Evolutionary conservation across 2,888 invertebrate species (phyloP), one percentile per base, ranked within the genome.

Genomic region (Eledona agricola): DNA sequence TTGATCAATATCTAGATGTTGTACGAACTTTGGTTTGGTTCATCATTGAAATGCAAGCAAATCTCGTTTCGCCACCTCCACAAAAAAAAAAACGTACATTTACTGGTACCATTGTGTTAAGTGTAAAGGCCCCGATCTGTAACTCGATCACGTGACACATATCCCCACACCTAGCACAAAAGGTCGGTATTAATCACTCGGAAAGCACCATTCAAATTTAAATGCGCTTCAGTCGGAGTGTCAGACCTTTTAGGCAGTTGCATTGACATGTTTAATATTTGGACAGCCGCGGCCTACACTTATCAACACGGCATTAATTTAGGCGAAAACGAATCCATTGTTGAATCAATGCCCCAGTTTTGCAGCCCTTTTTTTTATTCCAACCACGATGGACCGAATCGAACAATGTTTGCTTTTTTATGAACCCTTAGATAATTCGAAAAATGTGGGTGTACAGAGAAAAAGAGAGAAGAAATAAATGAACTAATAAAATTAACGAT

Each of bases 191-290:
- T 51, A 50, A 50, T 50, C 50, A 50, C 50, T 20, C 17, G 6
- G 10, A 37, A 38, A 49, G 31, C 20, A 38, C 38, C 38, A 49
- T 49, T 49, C 49, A 40, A 3, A 43, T 66, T 65, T 54, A 65
- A 64, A 64, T 65, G 59, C 55, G 57, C 26, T 35, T 35, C 23
- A 25, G 32, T 35, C 13, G 13, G 37, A 52, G 53, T 61, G 66
- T 62, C 66, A 62, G 64, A 49, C 55, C 56, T 57, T 61, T 63
- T 64, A 59, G 58, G 56, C 56, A 55, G 58, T 61, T 59, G 61
- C 64, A 64, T 63, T 66, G 65, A 66, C 62, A 62, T 52, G 65
- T 62, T 60, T 65, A 65, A 65, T 68, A 66, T 68, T 68, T 68
- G 62, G 67, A 68, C 65, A 66, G 62, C 58, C 60, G 59, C 58